Conservation (phyloP, 2,113 vertebrate species). For the Tetrax tetrax region DNA sequence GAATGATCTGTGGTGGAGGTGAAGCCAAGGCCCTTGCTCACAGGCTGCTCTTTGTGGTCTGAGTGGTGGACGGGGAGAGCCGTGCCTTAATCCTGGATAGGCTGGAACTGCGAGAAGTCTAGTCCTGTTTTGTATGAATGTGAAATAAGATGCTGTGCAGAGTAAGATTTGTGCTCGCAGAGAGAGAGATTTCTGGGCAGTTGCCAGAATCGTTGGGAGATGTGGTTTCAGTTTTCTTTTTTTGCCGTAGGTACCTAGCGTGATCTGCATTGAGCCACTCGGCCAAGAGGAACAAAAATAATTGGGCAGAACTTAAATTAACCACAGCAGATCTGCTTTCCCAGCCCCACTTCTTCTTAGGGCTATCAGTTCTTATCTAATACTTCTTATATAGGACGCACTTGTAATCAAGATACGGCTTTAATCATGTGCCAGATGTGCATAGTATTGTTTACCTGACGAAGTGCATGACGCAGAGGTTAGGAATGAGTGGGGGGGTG, state of each 20-base stretch:
- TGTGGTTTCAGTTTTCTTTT: conserved; percentile 30
- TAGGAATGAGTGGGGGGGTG: conserved; percentile 37
- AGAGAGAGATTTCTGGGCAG: neutral
- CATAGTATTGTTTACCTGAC: neutral
- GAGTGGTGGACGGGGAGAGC: neutral
- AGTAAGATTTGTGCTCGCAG: neutral
- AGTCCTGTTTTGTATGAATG: neutral
- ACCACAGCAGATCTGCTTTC: neutral
- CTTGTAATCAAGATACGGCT: neutral
- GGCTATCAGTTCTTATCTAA: neutral
- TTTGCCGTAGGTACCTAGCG: neutral
- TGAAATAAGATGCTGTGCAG: neutral
- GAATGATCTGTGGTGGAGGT: accelerated
- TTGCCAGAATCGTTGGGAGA: neutral
- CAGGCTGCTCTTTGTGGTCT: neutral
- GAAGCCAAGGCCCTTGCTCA: neutral
- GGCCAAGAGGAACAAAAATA: neutral
- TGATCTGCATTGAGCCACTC: neutral
- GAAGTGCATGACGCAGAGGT: neutral
- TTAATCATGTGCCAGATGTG: neutral
- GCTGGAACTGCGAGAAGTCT: neutral
- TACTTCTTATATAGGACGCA: neutral
- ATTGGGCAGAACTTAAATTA: neutral
- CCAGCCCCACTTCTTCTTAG: neutral
- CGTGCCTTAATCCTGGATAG: neutral